These are phyloP conservation scores for Thunnus albacares DNA, from an alignment of 2,797 vertebrate genomes.

Conservation along the genomic window DNA sequence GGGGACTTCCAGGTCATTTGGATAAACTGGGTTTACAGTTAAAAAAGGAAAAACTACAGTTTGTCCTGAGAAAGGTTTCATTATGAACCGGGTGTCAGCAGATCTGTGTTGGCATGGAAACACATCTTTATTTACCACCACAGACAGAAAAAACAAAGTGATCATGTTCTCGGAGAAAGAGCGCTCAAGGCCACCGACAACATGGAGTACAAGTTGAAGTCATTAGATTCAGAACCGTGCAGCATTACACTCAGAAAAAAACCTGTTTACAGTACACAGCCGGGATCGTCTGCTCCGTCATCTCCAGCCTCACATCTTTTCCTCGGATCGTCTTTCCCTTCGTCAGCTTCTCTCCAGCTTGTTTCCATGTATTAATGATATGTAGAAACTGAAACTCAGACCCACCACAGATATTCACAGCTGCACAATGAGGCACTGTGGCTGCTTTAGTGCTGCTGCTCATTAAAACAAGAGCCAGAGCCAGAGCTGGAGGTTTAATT, in stretches of 20 bases:
- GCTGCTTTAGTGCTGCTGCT: not conserved
- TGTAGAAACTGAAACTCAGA: conserved; percentile 37
- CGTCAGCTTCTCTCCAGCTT: conserved; percentile 14
- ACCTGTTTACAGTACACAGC: conserved; percentile 24
- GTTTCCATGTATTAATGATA: conserved; percentile 25
- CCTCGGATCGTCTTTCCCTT: conserved; percentile 17
- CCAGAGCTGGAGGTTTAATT: not conserved
- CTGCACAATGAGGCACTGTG: conserved; percentile 17
- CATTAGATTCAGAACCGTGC: not conserved
- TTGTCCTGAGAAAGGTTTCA: not conserved
- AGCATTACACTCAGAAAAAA: not conserved
- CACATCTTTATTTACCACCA: conserved; percentile 38
- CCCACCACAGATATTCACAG: not conserved
- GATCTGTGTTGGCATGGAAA: conserved; percentile 37
- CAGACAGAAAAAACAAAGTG: conserved; percentile 21
- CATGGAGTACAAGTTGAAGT: not conserved
- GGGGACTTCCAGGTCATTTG: not conserved
- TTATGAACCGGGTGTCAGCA: conserved; percentile 32
- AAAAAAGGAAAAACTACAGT: fast-evolving
- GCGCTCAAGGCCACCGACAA: not conserved
- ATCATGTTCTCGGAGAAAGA: conserved; percentile 17
- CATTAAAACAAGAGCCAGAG: not conserved
- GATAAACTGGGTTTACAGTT: not conserved
- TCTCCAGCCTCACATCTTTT: conserved; percentile 9
- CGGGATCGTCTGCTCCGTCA: not conserved